These are phyloP conservation scores for Aphyosemion australe DNA, from an alignment of 2,113 vertebrate genomes.

Conservation along the genomic window DNA sequence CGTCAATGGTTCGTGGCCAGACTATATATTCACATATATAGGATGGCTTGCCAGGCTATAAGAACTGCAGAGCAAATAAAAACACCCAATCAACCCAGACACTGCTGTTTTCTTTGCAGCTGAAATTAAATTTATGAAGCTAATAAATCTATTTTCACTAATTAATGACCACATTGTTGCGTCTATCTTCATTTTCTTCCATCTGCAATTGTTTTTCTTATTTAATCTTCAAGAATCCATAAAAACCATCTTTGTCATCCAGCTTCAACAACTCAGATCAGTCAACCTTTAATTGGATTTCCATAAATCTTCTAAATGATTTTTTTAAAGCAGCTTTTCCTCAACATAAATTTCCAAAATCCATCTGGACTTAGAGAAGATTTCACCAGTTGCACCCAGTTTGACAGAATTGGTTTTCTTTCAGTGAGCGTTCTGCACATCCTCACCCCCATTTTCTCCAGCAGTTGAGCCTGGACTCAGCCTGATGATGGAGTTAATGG, in stretches of 20 bases:
- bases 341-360: slow-evolving; percentile 48
- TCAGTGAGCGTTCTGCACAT: slow-evolving; percentile 25
- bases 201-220: slow-evolving; percentile 8
- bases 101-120: slow-evolving; percentile 22
- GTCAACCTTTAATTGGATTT: slow-evolving; percentile 67
- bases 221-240: slow-evolving; percentile 19
- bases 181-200: slow-evolving; percentile 6
- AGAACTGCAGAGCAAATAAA: neutral
- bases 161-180: slow-evolving; percentile 30
- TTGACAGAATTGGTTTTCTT: slow-evolving; percentile 61
- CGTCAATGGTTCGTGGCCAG: no score
- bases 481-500: slow-evolving; percentile 68
- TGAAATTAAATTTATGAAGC: slow-evolving; percentile 15
- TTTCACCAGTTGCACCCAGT: slow-evolving; percentile 52
- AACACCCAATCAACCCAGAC: slow-evolving; percentile 27
- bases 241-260: slow-evolving; percentile 43
- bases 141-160: slow-evolving; percentile 24
- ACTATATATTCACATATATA: no score
- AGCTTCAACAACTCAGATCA: slow-evolving; percentile 52
- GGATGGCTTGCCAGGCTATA: no score
- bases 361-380: slow-evolving; percentile 48
- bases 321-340: slow-evolving; percentile 58
- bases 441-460: slow-evolving; percentile 47
- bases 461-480: slow-evolving; percentile 49
- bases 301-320: slow-evolving; percentile 66